A percentile compares a stretch with the other conserved stretches of the same genome.
These are phyloP conservation scores for Barbus barbus DNA, from an alignment of 2,113 vertebrate genomes.

Conservation along the genomic window DNA sequence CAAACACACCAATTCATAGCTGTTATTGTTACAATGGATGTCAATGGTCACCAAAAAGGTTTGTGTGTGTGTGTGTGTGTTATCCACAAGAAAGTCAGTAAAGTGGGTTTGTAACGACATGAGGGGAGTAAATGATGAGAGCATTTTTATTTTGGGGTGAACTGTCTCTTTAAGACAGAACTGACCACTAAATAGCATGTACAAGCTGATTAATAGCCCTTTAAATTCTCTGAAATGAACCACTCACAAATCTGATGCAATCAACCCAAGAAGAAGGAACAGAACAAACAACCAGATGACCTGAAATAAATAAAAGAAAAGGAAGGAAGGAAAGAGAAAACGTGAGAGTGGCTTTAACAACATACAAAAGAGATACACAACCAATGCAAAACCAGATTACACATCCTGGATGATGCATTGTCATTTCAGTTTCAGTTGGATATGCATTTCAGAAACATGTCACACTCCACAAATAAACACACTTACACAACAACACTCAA, in stretches of 20 bases:
- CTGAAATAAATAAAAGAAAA: conserved; percentile 55
- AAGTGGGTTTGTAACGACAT: not conserved
- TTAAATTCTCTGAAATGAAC: not conserved
- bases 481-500: not conserved
- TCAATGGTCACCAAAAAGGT: not conserved
- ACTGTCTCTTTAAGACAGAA: not conserved
- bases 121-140: not conserved
- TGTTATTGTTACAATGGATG: not conserved
- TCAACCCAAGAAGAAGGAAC: conserved; percentile 79
- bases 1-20: not conserved
- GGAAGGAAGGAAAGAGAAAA: not conserved
- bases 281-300: conserved; percentile 81
- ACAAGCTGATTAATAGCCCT: not conserved
- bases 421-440: not conserved
- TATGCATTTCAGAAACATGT: not conserved
- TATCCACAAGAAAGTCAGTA: no score
- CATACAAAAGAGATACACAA: not conserved
- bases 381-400: not conserved
- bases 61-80: no score
- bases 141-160: not conserved
- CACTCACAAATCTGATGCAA: conserved; percentile 84
- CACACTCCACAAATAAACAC: not conserved
- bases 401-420: not conserved
- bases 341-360: not conserved
- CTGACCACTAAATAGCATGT: not conserved